phyloP scores from a whole-genome alignment of 1,140 invertebrate species.

The Drosophila bocqueti region DNA sequence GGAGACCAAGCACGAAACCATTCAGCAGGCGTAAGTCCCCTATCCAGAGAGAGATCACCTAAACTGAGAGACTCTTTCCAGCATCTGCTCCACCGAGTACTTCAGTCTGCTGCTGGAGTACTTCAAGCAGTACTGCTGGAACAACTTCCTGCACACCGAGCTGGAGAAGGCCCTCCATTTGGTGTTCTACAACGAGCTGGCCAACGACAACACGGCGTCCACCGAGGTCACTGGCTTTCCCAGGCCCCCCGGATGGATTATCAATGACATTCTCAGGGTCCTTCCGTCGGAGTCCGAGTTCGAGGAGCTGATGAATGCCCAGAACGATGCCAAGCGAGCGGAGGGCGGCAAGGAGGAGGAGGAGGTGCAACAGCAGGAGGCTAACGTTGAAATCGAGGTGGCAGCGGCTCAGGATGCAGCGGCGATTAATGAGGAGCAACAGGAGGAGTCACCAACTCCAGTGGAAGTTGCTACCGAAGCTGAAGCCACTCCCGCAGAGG shows the following conservation, averaged over 20 bases:
- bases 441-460: neutral
- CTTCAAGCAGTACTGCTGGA: slow-evolving; percentile 94
- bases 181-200: slow-evolving; percentile 86
- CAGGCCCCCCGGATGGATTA: slow-evolving; percentile 31
- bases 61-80: slow-evolving; percentile 11
- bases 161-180: slow-evolving; percentile 91
- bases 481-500: neutral
- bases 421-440: neutral
- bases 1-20: slow-evolving; percentile 87
- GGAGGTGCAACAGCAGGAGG: neutral
- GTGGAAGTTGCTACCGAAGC: slow-evolving; percentile 7
- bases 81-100: slow-evolving; percentile 83
- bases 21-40: slow-evolving; percentile 85
- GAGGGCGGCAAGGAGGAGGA: slow-evolving; percentile 44
- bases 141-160: slow-evolving; percentile 95
- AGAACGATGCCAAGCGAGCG: slow-evolving; percentile 53
- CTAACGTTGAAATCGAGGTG: slow-evolving; percentile 45
- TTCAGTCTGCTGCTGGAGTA: slow-evolving; percentile 88
- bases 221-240: slow-evolving; percentile 58
- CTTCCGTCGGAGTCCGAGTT: neutral
- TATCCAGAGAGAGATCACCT: neutral
- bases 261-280: slow-evolving; percentile 51
- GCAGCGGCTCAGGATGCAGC: slow-evolving; percentile 4
- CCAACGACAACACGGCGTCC: slow-evolving; percentile 66
- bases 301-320: slow-evolving; percentile 55